Conservation (phyloP, 1,140 invertebrate genomes). For the Bombus difficillimus region DNA sequence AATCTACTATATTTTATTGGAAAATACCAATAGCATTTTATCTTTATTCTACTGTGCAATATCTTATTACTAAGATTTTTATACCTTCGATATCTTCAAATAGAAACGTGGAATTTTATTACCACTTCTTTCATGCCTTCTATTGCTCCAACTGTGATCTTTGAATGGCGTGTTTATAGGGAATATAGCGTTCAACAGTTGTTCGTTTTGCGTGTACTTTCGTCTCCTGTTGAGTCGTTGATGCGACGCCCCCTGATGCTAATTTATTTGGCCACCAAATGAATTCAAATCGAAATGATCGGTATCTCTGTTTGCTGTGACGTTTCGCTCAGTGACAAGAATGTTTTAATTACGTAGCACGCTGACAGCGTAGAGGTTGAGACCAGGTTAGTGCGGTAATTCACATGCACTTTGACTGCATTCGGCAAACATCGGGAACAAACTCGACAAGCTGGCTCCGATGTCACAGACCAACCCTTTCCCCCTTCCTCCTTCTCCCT, state of each 20-base stretch:
- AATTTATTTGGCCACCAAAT: conserved; percentile 64
- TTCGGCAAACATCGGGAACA: conserved; percentile 76
- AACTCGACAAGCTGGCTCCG: conserved; percentile 73
- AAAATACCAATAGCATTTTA: too few species aligned
- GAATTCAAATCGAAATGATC: conserved; percentile 71
- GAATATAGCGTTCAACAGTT: conserved; percentile 10
- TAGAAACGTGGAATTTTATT: background rate
- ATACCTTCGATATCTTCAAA: background rate
- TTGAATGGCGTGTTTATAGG: background rate
- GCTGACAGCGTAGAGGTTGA: conserved; percentile 57
- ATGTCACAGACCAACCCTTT: conserved; percentile 59
- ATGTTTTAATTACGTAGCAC: conserved; percentile 76
- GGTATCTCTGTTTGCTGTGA: conserved; percentile 61
- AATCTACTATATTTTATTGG: too few species aligned
- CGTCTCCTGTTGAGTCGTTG: conserved; percentile 11
- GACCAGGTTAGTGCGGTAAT: conserved; percentile 78
- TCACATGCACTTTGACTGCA: conserved; percentile 81
- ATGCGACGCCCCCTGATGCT: conserved; percentile 39
- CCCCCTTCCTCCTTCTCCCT: background rate
- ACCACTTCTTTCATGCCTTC: background rate
- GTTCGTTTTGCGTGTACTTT: conserved; percentile 28
- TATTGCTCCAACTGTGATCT: background rate
- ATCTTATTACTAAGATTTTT: conserved; percentile 3
- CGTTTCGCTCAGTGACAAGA: conserved; percentile 68
- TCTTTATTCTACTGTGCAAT: too few species aligned